These are phyloP conservation scores for Exephanes ischioxanthus DNA, from an alignment of 2,888 invertebrate species.

Conservation along the genomic window DNA sequence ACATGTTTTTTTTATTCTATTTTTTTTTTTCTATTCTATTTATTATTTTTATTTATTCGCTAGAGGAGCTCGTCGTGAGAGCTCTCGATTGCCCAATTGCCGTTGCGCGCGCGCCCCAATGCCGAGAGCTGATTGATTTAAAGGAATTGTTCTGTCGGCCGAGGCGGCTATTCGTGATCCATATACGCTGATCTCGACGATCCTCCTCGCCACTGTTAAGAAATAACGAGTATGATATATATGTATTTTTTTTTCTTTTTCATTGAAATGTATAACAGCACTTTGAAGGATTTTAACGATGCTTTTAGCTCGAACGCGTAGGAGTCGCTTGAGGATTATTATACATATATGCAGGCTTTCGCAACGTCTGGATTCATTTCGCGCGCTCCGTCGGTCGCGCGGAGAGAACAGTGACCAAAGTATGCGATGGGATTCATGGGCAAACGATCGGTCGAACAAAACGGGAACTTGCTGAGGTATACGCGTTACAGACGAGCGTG, in stretches of 20 bases:
- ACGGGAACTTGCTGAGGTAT: neutral
- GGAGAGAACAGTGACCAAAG: slow-evolving; percentile 8
- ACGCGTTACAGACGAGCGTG: neutral
- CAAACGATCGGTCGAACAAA: slow-evolving; percentile 28
- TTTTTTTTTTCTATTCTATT: slow-evolving; percentile 21
- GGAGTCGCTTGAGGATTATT: slow-evolving; percentile 15
- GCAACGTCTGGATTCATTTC: slow-evolving; percentile 34
- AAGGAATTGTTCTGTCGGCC: slow-evolving; percentile 72
- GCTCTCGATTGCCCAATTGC: slow-evolving; percentile 69
- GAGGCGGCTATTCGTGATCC: slow-evolving; percentile 20
- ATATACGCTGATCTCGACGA: slow-evolving; percentile 23
- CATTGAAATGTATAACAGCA: neutral
- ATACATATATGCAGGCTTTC: slow-evolving; percentile 16
- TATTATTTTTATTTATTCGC: slow-evolving; percentile 55
- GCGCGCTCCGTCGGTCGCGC: slow-evolving; percentile 9
- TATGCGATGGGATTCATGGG: neutral
- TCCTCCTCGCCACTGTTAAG: slow-evolving; percentile 10
- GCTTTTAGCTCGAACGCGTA: neutral
- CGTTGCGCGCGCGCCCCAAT: slow-evolving; percentile 40
- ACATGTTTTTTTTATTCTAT: slow-evolving; percentile 2
- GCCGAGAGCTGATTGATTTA: slow-evolving; percentile 77
- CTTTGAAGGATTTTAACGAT: neutral
- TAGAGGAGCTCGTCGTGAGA: slow-evolving; percentile 64
- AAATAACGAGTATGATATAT: slow-evolving; percentile 5
- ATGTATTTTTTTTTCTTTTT: neutral